Evolutionary conservation across 2,888 invertebrate genomes (phyloP), one percentile per base, ranked within the genome.

Genomic region (Heteropelma amictum): DNA sequence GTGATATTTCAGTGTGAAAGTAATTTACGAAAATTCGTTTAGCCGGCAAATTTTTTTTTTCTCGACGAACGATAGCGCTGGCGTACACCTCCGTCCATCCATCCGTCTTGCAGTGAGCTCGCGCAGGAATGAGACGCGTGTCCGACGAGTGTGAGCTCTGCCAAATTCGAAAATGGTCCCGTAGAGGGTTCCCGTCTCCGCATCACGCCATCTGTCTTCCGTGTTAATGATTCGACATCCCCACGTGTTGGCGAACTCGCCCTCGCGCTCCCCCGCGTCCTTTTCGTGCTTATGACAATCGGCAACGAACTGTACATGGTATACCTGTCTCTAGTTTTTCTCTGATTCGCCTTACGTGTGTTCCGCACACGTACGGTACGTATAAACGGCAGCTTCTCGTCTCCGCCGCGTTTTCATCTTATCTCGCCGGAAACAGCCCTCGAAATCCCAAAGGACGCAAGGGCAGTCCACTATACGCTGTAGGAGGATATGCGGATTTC

Each of bases 191-290:
- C 65, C 78, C 73, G 78, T 82, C 80, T 81, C n/a, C n/a, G 51
- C 82, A 84, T 83, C 84, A 82, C 79, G 78, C 81, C 83, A 83
- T 84, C 83, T 84, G 83, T 84, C 85, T 84, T 84, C 77, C 77
- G 73, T 76, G 80, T 82, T 84, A 85, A 85, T 85, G 83, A 85
- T 84, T 81, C 76, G 77, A 80, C 78, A 72, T 73, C 81, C 78
- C 80, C 80, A 84, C 81, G 79, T 83, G 81, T 79, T 79, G 78
- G 79, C 51, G 54, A 70, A 14, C 38, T 26, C 65, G 38, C 35
- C 51, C n/a, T 17, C 47, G 30, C 5, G n/a, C n/a, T n/a, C 30
- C 49, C 61, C 14, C 33, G 26, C 26, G 14, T 17, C 26, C 51
- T n/a, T 53, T 53, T 51, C 14, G 40, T 63, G 54, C 63, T 30